Evolutionary conservation across 30 jellyfish, hydroid and myxozoan species (phyloP), one percentile per base, ranked within the genome.

Genomic region (Pseudorhiza aurosa): DNA sequence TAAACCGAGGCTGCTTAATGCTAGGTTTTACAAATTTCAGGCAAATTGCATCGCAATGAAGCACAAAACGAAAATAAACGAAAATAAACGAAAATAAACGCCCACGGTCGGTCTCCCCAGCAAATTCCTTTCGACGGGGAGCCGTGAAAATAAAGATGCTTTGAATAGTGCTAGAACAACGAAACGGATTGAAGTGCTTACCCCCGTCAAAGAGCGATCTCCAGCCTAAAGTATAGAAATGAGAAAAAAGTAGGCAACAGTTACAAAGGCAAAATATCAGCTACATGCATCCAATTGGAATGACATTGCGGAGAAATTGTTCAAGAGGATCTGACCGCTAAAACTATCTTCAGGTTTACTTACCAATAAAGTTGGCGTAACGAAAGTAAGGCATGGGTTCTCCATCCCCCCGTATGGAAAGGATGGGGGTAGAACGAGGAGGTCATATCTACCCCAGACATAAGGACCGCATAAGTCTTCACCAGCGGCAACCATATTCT

Each of bases 341-440:
- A 15, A 42, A 42, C 55, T 42, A 15, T 42, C 55, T 42, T 42
- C 9, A 47, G 62, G 62, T 3, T 27, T 1, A 71, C 97, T 64
- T 45, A 92, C 98, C 74, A 92, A 33, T 43, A 85, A 32, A 1
- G 98, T 92, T 1, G 98, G 98, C 0, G 98, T 92, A 49, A 75
- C 96, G 65, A 92, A 92, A 18, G 98, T 92, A 47, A 92, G 87
- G 71, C 98, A 92, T 8, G 98, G 98, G 73, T 92, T 92, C 67
- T 92, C 98, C 98, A 92, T 92, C 75, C 98, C 98, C 56, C 98
- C 98, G 65, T 85, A 92, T 8, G 98, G 98, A 73, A 92, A 92
- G 6, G 98, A 92, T 18, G 98, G 98, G 0, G 98, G 98, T 0
- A 92, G 89, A 0, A 92, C 87, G 29, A 92, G 89, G 40, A 92